These are phyloP conservation scores for Microtus pennsylvanicus DNA, from an alignment of 2,113 vertebrate genomes.

Conservation along the genomic window DNA sequence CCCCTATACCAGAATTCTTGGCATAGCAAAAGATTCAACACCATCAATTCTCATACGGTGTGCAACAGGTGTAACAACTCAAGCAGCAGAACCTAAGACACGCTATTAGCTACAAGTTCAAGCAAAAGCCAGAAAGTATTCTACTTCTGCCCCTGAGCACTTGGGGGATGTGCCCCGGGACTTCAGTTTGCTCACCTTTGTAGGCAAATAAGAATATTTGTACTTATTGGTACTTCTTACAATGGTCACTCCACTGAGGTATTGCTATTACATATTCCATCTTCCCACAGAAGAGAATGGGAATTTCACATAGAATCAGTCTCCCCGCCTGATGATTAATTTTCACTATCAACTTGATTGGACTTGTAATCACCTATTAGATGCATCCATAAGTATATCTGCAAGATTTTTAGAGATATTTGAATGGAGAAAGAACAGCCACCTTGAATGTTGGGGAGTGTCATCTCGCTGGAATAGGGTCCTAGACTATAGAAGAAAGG, in stretches of 20 bases:
- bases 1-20: slow-evolving; percentile 10
- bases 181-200: neutral
- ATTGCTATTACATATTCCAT: neutral
- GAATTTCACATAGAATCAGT: neutral
- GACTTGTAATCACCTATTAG: neutral
- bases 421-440: neutral
- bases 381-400: neutral
- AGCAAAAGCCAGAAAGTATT: too few relatives aligned
- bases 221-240: neutral
- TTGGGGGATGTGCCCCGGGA: neutral
- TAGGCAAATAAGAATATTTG: neutral
- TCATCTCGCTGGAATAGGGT: neutral
- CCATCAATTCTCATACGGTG: neutral
- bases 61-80: neutral
- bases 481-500: neutral
- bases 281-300: neutral
- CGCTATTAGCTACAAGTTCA: neutral
- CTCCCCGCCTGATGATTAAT: neutral
- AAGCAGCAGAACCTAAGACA: neutral
- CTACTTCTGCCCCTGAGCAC: neutral
- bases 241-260: neutral
- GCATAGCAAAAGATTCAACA: slow-evolving; percentile 42
- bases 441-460: neutral
- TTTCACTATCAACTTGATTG: neutral
- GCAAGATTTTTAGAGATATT: neutral